phyloP scores from a whole-genome alignment of 2,113 vertebrate species.

The Laticauda colubrina region DNA sequence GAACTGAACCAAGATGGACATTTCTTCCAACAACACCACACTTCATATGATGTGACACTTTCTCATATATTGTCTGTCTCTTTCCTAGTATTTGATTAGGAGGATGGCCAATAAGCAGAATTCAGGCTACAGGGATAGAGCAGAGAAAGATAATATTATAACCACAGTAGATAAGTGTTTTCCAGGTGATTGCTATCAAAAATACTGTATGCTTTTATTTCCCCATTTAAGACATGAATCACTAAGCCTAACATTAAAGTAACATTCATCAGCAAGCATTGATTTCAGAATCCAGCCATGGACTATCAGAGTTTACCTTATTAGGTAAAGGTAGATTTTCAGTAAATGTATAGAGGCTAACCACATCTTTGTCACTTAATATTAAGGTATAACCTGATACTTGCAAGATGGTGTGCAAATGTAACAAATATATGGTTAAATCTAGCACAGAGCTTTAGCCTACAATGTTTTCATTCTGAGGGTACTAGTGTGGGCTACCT shows the following conservation, averaged over 20 bases:
- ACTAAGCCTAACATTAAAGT: neutral
- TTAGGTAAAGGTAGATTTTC: neutral
- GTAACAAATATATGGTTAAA: neutral
- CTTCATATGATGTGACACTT: too few species aligned
- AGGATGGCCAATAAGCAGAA: too few species aligned
- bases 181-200: too few species aligned
- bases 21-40: too few species aligned
- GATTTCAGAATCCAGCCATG: neutral
- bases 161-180: neutral
- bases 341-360: neutral
- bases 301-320: neutral
- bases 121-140: neutral
- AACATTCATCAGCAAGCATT: neutral
- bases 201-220: neutral
- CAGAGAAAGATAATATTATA: neutral
- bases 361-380: neutral
- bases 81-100: too few species aligned
- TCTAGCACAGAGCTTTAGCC: neutral
- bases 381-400: neutral
- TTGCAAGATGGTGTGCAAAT: neutral
- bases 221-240: neutral
- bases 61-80: neutral
- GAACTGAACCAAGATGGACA: too few species aligned
- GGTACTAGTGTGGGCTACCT: neutral
- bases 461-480: neutral